These are phyloP conservation scores for Ceyx cyanopectus DNA, from an alignment of 2,113 vertebrate species.

Conservation along the genomic window DNA sequence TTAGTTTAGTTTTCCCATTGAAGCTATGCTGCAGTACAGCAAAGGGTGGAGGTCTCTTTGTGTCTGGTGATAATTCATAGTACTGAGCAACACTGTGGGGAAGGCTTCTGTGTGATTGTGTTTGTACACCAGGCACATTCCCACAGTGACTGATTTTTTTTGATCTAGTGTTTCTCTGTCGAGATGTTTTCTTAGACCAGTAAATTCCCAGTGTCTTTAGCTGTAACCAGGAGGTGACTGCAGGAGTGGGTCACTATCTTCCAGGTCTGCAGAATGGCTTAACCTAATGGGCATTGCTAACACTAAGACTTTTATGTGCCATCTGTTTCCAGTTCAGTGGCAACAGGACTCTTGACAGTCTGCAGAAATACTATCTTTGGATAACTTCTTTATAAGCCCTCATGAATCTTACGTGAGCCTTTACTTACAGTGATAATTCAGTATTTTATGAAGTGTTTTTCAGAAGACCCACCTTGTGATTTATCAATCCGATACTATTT, in stretches of 20 bases:
- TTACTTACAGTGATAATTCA: neutral
- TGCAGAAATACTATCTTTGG: neutral
- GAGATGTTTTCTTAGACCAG: neutral
- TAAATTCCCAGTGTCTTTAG: neutral
- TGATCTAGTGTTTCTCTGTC: neutral
- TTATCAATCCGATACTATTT: neutral
- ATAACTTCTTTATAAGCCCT: neutral
- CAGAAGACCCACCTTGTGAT: fast-evolving
- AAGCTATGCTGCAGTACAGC: neutral
- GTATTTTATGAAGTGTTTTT: neutral
- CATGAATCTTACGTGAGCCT: fast-evolving
- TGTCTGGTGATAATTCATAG: neutral
- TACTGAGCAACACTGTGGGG: neutral
- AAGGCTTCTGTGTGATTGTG: neutral
- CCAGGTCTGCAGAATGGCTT: neutral
- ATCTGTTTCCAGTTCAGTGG: neutral
- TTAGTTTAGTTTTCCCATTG: neutral
- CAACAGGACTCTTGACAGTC: neutral
- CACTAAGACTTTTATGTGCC: neutral
- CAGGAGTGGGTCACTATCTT: neutral
- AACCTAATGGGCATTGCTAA: neutral
- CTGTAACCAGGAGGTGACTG: neutral
- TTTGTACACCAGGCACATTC: neutral
- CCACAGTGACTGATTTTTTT: neutral
- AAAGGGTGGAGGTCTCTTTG: neutral